Percentiles rank a stretch among this genome's conserved stretches.
phyloP scores from a whole-genome alignment of 2,888 invertebrate species.

The Thyatira batis region DNA sequence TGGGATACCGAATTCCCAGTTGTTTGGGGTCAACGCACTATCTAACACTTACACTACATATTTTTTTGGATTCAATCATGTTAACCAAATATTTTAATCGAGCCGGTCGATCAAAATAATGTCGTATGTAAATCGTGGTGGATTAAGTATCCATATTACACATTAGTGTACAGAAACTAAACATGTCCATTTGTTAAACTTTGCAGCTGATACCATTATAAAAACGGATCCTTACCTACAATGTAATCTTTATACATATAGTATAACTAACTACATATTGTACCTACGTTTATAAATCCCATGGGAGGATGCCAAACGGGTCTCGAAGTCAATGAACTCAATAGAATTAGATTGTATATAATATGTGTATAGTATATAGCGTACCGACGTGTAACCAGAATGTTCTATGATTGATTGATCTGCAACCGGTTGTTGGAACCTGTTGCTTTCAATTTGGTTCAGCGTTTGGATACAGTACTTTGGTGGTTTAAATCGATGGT shows the following conservation, averaged over 20 bases:
- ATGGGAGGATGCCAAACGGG: conserved; percentile 24
- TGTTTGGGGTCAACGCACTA: too few relatives aligned
- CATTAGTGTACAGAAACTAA: too few relatives aligned
- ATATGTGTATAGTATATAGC: conserved; percentile 12
- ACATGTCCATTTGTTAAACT: too few relatives aligned
- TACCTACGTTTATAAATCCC: conserved; percentile 10
- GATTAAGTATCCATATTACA: too few relatives aligned
- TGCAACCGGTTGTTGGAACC: background rate
- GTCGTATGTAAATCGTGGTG: too few relatives aligned
- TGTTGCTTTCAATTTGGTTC: background rate
- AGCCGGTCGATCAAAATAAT: too few relatives aligned
- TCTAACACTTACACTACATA: too few relatives aligned
- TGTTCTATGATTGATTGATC: conserved; percentile 3
- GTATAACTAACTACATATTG: background rate
- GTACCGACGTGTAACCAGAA: background rate
- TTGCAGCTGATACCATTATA: too few relatives aligned
- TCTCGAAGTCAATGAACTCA: conserved; percentile 29
- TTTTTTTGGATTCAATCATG: too few relatives aligned
- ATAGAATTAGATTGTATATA: conserved; percentile 31
- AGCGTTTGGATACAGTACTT: background rate
- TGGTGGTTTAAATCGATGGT: background rate
- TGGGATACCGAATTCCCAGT: too few relatives aligned
- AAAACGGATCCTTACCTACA: background rate
- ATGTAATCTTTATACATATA: background rate
- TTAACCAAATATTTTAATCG: too few relatives aligned